Conservation (phyloP, 2,113 vertebrate species). For the Apodemus sylvaticus region DNA sequence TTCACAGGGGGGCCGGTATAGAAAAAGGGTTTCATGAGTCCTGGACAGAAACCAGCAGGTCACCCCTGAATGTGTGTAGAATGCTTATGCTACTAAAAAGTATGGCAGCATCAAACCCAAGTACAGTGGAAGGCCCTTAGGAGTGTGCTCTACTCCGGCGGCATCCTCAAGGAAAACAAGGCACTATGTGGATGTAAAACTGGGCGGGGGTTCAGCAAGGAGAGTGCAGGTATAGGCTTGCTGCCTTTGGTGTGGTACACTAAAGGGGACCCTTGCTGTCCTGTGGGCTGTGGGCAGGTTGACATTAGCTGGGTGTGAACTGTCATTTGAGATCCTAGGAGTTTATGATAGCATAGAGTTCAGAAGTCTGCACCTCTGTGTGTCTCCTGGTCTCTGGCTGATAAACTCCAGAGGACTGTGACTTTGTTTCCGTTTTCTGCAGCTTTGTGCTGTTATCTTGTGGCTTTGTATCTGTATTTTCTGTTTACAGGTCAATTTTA, state of each 20-base stretch:
- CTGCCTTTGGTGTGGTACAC: not conserved
- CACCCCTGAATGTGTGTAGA: constrained; percentile 66
- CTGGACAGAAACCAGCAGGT: constrained; percentile 21
- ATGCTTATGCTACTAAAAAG: constrained; percentile 42
- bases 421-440: constrained; percentile 57
- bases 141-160: not conserved
- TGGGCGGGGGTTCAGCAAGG: not conserved
- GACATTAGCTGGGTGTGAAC: not conserved
- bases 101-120: constrained; percentile 54
- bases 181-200: not conserved
- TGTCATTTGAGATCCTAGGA: constrained; percentile 57
- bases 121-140: constrained; percentile 1
- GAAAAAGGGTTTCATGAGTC: not conserved
- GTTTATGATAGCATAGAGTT: constrained; percentile 47
- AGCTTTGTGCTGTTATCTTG: constrained; percentile 66
- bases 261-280: not conserved
- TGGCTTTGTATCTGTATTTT: constrained; percentile 57
- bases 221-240: not conserved
- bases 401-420: constrained; percentile 43
- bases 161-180: not conserved
- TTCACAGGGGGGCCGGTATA: constrained; percentile 42
- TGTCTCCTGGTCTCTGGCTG: constrained; percentile 65
- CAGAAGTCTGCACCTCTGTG: constrained; percentile 41
- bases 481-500: constrained; percentile 75
- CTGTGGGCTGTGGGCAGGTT: not conserved